Evolutionary conservation across 2,888 invertebrate genomes (phyloP), one percentile per base, ranked within the genome.

Genomic region (Apamea anceps): DNA sequence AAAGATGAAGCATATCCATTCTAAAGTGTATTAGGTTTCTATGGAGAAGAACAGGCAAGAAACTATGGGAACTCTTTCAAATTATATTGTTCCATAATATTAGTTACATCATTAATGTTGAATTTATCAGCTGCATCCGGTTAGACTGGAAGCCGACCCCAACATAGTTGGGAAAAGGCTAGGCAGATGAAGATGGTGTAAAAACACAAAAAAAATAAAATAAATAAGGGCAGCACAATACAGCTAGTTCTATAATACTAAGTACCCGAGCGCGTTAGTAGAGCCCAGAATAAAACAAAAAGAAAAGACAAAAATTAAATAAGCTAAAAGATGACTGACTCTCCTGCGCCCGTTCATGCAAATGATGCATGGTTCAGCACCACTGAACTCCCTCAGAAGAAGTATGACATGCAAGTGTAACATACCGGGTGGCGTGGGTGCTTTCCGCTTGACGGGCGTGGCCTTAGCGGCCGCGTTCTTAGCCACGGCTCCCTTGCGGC

Each of bases 371-470:
- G 42, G 15, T 8, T 42, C 42, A 45, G n/a, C 42, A n/a, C 15
- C 67, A 48, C 13, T 48, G 13, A 45, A 45, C 45, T 25, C 54
- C 2, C 8, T 54, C 54, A 25, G 54, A 54, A 10, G 8, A 21
- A 54, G 25, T 13, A 0, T 51, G 51, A 18, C 51, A 51, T 51
- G 51, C 10, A 3, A 10, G 45, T 51, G 21, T 21, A 48, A 74
- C 82, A 84, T 89, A 96, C 96, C 96, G 75, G 97, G 96, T n/a
- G 97, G 96, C 73, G 96, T 95, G 37, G 97, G 96, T 79, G 96
- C 94, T 97, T 97, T 97, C 93, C 97, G 95, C 85, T 97, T 97
- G 88, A 94, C 96, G 7, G 96, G 96, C 80, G 96, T 94, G 66
- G 96, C 95, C 91, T 96, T 96, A 68, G 95, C 94, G 89, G 91